Conservation (phyloP, 92 coral and sea anemone species). For the Bergia sp. region DNA sequence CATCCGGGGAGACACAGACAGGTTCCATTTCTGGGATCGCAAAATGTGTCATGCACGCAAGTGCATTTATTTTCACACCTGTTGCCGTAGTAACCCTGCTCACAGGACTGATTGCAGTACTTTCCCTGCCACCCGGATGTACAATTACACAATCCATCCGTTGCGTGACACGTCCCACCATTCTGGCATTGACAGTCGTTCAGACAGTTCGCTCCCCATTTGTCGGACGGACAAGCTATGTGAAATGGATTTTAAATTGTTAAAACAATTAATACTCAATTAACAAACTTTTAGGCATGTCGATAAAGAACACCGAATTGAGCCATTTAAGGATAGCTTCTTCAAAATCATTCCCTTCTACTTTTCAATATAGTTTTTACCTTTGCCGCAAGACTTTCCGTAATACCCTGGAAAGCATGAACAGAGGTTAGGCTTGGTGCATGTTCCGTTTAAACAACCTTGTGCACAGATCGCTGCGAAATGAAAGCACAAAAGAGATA, state of each 20-base stretch:
- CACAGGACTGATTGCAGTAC: background rate
- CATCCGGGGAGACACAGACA: no score
- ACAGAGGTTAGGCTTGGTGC: background rate
- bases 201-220: no score
- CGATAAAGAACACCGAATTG: no score
- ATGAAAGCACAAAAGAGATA: background rate
- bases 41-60: background rate
- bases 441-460: background rate
- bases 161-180: no score
- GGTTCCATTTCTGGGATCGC: background rate
- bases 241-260: no score
- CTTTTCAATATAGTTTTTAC: background rate
- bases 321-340: no score
- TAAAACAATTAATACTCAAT: no score
- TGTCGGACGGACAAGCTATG: no score
- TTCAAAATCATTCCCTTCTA: no score
- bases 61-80: background rate
- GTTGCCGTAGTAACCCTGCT: conserved; percentile 9
- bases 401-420: background rate
- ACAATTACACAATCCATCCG: background rate
- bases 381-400: background rate
- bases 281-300: no score
- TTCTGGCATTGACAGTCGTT: no score
- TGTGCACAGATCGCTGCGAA: background rate
- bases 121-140: background rate